These are phyloP conservation scores for Salvelinus namaycush DNA, from an alignment of 2,113 vertebrate species.

Conservation along the genomic window DNA sequence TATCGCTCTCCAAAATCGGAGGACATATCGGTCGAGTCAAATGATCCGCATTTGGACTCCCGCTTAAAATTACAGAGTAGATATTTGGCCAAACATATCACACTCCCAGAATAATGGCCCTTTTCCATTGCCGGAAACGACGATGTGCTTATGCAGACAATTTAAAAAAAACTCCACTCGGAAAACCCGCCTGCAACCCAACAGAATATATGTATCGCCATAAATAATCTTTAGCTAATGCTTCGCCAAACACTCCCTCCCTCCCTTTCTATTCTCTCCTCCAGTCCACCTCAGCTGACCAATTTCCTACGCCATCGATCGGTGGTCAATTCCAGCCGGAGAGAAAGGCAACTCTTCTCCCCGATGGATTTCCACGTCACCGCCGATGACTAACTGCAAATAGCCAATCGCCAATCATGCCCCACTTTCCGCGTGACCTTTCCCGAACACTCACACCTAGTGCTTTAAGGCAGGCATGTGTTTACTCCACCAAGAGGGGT, in stretches of 20 bases:
- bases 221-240: slow-evolving; percentile 74
- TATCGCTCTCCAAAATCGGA: slow-evolving; percentile 38
- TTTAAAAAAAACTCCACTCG: slow-evolving; percentile 50
- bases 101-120: slow-evolving; percentile 34
- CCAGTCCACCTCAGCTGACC: slow-evolving; percentile 55
- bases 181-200: slow-evolving; percentile 22
- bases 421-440: slow-evolving; percentile 71
- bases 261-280: background rate
- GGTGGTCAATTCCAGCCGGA: slow-evolving; percentile 67
- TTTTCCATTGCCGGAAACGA: slow-evolving; percentile 55
- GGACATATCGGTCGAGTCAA: slow-evolving; percentile 59
- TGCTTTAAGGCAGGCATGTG: slow-evolving; percentile 2
- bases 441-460: slow-evolving; percentile 52
- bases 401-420: slow-evolving; percentile 75
- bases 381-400: slow-evolving; percentile 77
- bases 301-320: slow-evolving; percentile 78
- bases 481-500: too few relatives aligned
- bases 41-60: slow-evolving; percentile 53
- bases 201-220: slow-evolving; percentile 63
- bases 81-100: slow-evolving; percentile 57
- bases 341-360: slow-evolving; percentile 71
- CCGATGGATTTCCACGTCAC: slow-evolving; percentile 76
- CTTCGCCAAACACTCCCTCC: slow-evolving; percentile 59
- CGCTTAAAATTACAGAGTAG: slow-evolving; percentile 53
- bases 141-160: slow-evolving; percentile 48